Evolutionary conservation across 2,113 vertebrate genomes (phyloP), one percentile per base, ranked within the genome.

Genomic region (Peucedramus taeniatus): DNA sequence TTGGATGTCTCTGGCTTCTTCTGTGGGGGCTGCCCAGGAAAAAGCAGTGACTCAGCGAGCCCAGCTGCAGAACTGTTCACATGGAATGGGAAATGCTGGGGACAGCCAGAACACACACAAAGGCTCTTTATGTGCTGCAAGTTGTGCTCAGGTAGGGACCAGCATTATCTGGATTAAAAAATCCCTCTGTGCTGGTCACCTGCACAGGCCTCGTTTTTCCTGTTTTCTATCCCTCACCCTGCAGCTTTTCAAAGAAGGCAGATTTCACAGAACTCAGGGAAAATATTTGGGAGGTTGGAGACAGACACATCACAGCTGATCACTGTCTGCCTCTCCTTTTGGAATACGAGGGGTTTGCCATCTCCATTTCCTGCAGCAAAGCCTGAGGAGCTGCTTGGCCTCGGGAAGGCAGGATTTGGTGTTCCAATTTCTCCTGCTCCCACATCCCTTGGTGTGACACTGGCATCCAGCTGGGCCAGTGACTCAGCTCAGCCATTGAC

Each of bases 21-120:
- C 90, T 95, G 90, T 94, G 96, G 94, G 91, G 78, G 93, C 94
- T 92, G 91, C 92, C 93, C 40, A 40, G 92, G 51, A 59, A 57
- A 96, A 97, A 97, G 94, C 96, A 95, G 30, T 95, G 97, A 96
- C 94, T 97, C 96, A 97, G 96, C 94, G 15, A 82, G 95, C 31
- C 71, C 33, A 91, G 49, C 94, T 93, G 96, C 90, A 86, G 78
- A 93, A 47, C 75, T 57, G 91, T 56, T 89, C 56, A 77, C 92
- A 94, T 63, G 18, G 93, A 91, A 87, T 81, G 86, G 84, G 83
- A 96, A 95, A 81, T 15, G 82, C 89, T 72, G 65, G 33, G 94
- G 74, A 80, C 94, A 80, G 93, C 56, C 6, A 91, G 68, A 94
- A 89, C 23, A 13, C 74, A n/a, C 75, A 93, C 89, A 95, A 85